phyloP scores from a whole-genome alignment of 2,888 invertebrate genomes.

The Lamproptera curius region DNA sequence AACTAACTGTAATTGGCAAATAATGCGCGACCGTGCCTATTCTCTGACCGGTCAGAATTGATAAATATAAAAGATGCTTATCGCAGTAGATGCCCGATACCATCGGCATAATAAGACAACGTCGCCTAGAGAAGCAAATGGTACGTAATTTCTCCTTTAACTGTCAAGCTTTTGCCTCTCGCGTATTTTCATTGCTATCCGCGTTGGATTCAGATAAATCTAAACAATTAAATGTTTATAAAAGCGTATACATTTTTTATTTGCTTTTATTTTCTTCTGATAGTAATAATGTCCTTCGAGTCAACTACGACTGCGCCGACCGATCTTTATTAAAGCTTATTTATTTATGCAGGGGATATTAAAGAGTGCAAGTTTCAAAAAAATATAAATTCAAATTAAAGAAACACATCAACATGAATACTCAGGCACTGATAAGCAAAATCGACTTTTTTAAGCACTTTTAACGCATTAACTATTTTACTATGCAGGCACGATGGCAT shows the following conservation, averaged over 20 bases:
- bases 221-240: not conserved
- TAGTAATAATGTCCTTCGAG: not conserved
- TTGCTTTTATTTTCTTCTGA: too few relatives aligned
- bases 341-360: too few relatives aligned
- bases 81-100: constrained; percentile 9
- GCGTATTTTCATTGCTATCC: not conserved
- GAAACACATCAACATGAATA: too few relatives aligned
- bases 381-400: too few relatives aligned
- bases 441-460: too few relatives aligned
- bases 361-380: too few relatives aligned
- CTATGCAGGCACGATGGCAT: too few relatives aligned
- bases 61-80: constrained; percentile 20
- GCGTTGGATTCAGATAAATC: not conserved
- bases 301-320: too few relatives aligned
- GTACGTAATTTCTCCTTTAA: constrained; percentile 13
- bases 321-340: not conserved
- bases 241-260: not conserved
- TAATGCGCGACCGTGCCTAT: constrained; percentile 8
- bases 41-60: constrained; percentile 3
- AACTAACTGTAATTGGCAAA: constrained; percentile 17
- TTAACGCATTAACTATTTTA: too few relatives aligned
- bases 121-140: constrained; percentile 2
- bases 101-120: constrained; percentile 3
- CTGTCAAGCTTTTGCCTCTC: constrained; percentile 1
- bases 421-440: too few relatives aligned